Conservation (phyloP, 2,888 invertebrate species). For the Nomada hirtipes region DNA sequence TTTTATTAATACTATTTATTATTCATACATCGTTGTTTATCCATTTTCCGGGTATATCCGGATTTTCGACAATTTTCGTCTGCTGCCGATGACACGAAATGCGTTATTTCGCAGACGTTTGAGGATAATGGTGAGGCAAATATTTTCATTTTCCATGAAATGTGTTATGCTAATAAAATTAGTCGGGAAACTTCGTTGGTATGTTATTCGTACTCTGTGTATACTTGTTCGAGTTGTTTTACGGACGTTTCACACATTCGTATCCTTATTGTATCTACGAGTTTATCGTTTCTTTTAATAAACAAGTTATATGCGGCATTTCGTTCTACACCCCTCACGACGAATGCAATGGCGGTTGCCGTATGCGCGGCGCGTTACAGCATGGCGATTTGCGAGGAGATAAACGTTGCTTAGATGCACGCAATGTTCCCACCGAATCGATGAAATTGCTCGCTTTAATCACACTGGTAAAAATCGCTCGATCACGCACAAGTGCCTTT, state of each 20-base stretch:
- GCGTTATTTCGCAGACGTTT: no score
- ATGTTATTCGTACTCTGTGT: neutral
- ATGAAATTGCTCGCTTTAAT: conserved; percentile 19
- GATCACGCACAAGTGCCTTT: neutral
- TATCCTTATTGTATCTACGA: conserved; percentile 4
- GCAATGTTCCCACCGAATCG: conserved; percentile 39
- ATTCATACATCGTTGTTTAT: no score
- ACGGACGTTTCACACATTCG: neutral
- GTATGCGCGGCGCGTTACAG: conserved; percentile 15
- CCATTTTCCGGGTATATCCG: no score
- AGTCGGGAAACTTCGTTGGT: no score
- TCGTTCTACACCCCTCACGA: conserved; percentile 28
- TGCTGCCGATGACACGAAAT: no score
- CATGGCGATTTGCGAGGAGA: conserved; percentile 12
- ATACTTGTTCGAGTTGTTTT: neutral
- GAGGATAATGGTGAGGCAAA: no score
- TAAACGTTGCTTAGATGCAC: conserved; percentile 41
- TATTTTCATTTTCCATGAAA: no score
- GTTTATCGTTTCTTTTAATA: conserved; percentile 29
- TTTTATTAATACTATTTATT: no score
- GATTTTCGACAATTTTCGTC: no score
- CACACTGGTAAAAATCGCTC: neutral
- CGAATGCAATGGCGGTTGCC: neutral
- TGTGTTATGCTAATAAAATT: no score
- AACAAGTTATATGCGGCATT: conserved; percentile 11